These are phyloP conservation scores for Lasiommata megera DNA, from an alignment of 2,888 invertebrate species.

Conservation along the genomic window DNA sequence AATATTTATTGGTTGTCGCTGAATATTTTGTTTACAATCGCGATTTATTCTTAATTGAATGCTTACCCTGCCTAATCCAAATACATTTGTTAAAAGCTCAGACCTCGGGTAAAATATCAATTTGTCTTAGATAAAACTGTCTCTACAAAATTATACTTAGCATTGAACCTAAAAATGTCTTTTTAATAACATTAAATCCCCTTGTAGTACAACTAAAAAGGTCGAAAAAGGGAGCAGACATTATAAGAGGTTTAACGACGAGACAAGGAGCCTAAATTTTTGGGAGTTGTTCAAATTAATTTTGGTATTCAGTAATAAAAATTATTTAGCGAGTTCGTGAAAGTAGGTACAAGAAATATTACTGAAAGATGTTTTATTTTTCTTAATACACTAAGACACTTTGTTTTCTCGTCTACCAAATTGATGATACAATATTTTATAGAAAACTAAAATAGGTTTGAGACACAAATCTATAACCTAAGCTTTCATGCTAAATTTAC, in stretches of 20 bases:
- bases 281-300: slow-evolving; percentile 1
- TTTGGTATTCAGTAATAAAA: not conserved
- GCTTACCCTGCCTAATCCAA: no score
- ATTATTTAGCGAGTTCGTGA: not conserved
- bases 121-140: not conserved
- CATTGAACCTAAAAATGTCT: not conserved
- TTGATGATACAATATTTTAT: no score
- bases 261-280: slow-evolving; percentile 1
- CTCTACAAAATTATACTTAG: not conserved
- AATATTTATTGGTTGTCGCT: no score
- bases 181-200: not conserved
- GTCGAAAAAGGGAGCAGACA: slow-evolving; percentile 3
- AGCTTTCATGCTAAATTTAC: no score
- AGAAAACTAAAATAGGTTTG: no score
- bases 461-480: no score
- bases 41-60: no score
- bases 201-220: not conserved
- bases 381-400: no score
- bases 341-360: not conserved
- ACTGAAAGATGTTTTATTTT: not conserved
- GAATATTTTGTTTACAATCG: no score
- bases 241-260: slow-evolving; percentile 3
- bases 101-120: not conserved
- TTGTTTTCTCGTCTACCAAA: no score
- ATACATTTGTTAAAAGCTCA: not conserved